A percentile compares a stretch with the other conserved stretches of the same genome.
Conservation (phyloP, 2,797 vertebrate genomes). For the Pseudocheirus occidentalis region DNA sequence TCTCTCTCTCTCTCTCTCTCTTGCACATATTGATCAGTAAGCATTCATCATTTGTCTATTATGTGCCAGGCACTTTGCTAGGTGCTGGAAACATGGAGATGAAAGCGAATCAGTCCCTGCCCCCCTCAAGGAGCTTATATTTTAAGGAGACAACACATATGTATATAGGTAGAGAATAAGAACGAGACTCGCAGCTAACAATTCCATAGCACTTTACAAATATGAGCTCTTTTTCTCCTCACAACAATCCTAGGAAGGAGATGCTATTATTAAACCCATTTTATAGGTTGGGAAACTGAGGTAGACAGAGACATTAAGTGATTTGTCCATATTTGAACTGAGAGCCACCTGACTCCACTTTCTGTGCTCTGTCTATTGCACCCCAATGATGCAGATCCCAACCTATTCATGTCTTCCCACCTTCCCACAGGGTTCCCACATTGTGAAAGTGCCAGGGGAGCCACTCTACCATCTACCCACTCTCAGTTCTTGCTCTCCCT, state of each 20-base stretch:
- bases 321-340: constrained; percentile 37
- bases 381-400: background rate
- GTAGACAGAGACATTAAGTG: background rate
- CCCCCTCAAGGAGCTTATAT: background rate
- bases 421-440: background rate
- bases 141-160: constrained; percentile 21
- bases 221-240: background rate
- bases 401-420: background rate
- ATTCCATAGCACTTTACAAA: background rate
- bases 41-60: background rate
- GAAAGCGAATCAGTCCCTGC: background rate
- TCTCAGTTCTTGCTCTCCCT: background rate
- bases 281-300: constrained; percentile 31
- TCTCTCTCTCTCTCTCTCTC: too few relatives aligned
- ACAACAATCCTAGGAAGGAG: constrained; percentile 2
- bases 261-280: background rate
- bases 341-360: constrained; percentile 42
- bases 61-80: constrained; percentile 19
- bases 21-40: constrained; percentile 21
- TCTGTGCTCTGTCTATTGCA: constrained; percentile 5
- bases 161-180: background rate
- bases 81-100: background rate
- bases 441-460: background rate
- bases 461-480: background rate
- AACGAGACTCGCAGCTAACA: background rate